phyloP scores from a whole-genome alignment of 2,113 vertebrate species.

The Mustela nigripes region DNA sequence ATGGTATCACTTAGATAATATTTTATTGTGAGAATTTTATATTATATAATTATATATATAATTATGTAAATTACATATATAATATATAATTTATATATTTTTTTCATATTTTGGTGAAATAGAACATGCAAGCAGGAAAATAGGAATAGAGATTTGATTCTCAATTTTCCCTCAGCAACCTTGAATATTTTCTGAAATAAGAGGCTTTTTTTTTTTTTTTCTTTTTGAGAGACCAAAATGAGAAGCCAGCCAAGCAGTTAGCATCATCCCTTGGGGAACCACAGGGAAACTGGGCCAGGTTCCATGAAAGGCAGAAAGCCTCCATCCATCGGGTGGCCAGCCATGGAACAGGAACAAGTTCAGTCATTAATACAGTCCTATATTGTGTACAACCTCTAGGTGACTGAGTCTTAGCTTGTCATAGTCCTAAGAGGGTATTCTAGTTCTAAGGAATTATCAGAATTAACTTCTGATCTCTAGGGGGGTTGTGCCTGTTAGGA shows the following conservation, averaged over 20 bases:
- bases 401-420: background rate
- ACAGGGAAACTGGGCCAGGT: no score
- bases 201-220: background rate
- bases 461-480: background rate
- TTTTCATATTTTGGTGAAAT: background rate
- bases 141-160: background rate
- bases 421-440: background rate
- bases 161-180: background rate
- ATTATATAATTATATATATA: no score
- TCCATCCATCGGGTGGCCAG: background rate
- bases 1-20: background rate
- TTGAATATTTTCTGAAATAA: background rate
- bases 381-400: background rate
- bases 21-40: background rate
- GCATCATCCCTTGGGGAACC: background rate
- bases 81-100: background rate
- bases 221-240: background rate
- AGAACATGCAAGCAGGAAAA: background rate
- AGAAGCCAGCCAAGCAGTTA: background rate
- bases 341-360: background rate
- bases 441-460: background rate
- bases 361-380: no score
- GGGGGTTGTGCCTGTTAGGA: background rate
- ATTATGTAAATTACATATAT: no score
- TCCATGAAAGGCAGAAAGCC: background rate